Evolutionary conservation across 2,113 vertebrate species (phyloP), one percentile per base, ranked within the genome.

Genomic region (Trogon melanurus): DNA sequence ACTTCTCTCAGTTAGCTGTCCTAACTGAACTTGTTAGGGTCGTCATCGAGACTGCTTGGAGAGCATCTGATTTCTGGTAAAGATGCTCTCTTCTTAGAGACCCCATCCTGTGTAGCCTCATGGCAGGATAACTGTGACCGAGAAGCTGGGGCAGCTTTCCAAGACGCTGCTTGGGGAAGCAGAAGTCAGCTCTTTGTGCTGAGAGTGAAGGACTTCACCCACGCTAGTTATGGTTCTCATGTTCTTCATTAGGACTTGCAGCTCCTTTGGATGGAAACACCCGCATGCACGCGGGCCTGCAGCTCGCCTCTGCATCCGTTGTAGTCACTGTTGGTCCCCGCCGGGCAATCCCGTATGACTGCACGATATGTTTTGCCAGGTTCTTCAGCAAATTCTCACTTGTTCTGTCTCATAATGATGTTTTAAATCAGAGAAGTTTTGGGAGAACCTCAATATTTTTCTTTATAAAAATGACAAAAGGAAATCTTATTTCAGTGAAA

Each of bases 281-380:
- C 25, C 3, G 0, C 29, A 4, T 8, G 9, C 13, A 15, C 1
- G 0, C 1, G 0, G 21, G 45, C n/a, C 36, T 53, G 32, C 74
- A 91, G 62, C 36, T 90, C 57, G 27, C n/a, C 5, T 1, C 45
- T 27, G 18, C 47, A 13, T 36, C 73, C 13, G 1, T 32, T 25
- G 20, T 2, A 41, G 51, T 74, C 32, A 5, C 79, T 76, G 17
- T 8, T 23, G 32, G 29, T 60, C 53, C 50, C 53, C 50, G 65
- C 29, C 23, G 23, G 50, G 66, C 45, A 62, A 26, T 32, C n/a
- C 48, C 0, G 1, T 36, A 4, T 23, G 66, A 25, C 5, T 61
- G 45, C 2, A 1, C 53, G 66, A 17, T 53, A 5, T 1, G 30
- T 73, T 88, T 74, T 80, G 51, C 32, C 14, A 32, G 47, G 51